Evolutionary conservation across 2,797 vertebrate species (phyloP).

Genomic region (Cottoperca gobio): DNA sequence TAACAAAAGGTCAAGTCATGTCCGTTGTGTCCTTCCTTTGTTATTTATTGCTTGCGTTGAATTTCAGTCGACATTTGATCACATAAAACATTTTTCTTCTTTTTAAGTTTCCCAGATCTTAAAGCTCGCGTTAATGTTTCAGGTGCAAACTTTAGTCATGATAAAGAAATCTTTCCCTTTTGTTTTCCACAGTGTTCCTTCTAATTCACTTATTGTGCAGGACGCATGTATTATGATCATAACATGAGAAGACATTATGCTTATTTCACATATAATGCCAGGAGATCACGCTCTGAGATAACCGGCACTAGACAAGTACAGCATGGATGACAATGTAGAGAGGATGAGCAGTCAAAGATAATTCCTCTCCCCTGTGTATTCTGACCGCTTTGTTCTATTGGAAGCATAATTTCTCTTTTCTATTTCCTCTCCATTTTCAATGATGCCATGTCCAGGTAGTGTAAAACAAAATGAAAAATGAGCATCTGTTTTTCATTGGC

Average conservation of each 20-base stretch:
- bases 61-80: conserved; percentile 5
- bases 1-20: conserved; percentile 33
- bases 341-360: neutral
- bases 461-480: conserved; percentile 49
- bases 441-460: conserved; percentile 25
- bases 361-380: neutral
- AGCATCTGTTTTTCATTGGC: conserved; percentile 40
- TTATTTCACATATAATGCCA: conserved; percentile 2
- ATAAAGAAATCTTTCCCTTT: neutral
- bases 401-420: neutral
- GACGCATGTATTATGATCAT: neutral
- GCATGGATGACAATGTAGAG: neutral
- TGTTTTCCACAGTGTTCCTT: neutral
- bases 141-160: no score
- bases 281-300: neutral
- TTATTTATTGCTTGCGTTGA: neutral
- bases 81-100: no score
- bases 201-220: neutral
- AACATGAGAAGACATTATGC: neutral
- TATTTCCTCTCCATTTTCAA: neutral
- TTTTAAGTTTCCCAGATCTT: no score
- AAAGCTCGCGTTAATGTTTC: no score
- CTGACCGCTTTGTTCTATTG: neutral
- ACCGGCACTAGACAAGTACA: neutral
- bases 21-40: neutral